Base-by-base conservation (phyloP, 2,888 invertebrate species). In the Amphipoea lucens region DNA sequence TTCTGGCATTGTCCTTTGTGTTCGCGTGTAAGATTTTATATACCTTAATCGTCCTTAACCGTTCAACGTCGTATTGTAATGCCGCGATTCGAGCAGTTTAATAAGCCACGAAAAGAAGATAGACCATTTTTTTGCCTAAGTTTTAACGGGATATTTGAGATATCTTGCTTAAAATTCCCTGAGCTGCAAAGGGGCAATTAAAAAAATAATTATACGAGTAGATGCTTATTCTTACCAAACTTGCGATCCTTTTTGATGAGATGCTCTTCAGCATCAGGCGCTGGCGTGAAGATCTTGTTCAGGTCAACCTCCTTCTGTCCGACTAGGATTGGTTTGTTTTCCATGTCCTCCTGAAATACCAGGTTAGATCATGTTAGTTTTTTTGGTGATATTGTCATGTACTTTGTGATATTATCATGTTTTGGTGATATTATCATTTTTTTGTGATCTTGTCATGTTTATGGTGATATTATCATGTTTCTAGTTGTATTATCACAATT, bases 241-340 rank as follows among this genome's bases (percentile, higher is more conserved):
- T 97, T 97, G 97, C 97, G 97, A 93, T 97, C 97, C 93, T 97
- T 98, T 92, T 98, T 98, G 75, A 98, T 98, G 90, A 98, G 96
- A 92, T 98, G 97, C 94, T 98, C 98, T 84, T 97, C 98, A 88
- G 98, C 97, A 96, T 99, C 98, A 86, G 98, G 97, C n/a, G 99
- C 98, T 76, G 99, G 99, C 5, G 98, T 98, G 95, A 99, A 98
- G 92, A 99, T 98, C 95, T 99, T 98, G 95, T 98, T 98, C 93
- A 99, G 97, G 95, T 98, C 98, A 91, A 99, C 97, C 88, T 98
- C 97, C 92, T 97, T 97, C 85, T 97, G 96, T 54, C 97, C 97
- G 66, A 97, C 95, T 83, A 97, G 93, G 85, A 97, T 94, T 36
- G 97, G 97, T 90, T 97, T 97, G 90, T 97, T 96, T 91, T 97